phyloP scores from a whole-genome alignment of 2,888 invertebrate species.

The Drosophila macrospina region DNA sequence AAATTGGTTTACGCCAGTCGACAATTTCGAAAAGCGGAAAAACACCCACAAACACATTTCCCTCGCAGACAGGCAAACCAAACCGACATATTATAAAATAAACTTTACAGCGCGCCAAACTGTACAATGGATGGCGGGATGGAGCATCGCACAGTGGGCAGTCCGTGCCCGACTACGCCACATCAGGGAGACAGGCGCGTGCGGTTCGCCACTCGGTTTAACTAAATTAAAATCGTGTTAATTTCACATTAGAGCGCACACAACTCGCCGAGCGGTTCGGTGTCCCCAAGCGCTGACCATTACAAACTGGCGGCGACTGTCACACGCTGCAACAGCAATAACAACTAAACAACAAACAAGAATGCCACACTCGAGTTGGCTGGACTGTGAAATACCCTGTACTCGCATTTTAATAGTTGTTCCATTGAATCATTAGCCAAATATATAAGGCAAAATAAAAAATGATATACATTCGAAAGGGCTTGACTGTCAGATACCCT shows the following conservation, averaged over 20 bases:
- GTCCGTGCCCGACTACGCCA: constrained; percentile 6
- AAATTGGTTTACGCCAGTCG: constrained; percentile 64
- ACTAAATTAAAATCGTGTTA: constrained; percentile 82
- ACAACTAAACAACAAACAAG: constrained; percentile 4
- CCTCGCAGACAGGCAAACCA: constrained; percentile 37
- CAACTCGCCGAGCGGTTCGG: constrained; percentile 46
- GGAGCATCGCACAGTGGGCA: constrained; percentile 8
- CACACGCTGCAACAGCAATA: constrained; percentile 51
- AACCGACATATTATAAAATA: constrained; percentile 74
- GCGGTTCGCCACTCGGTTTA: constrained; percentile 79
- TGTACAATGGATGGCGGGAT: constrained; percentile 17
- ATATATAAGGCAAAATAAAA: background rate
- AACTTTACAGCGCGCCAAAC: constrained; percentile 50
- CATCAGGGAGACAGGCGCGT: constrained; percentile 27
- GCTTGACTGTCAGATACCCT: no score
- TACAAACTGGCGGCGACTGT: constrained; percentile 59
- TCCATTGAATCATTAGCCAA: background rate
- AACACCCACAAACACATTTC: constrained; percentile 61
- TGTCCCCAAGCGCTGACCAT: constrained; percentile 61
- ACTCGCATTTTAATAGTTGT: background rate
- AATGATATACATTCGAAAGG: no score
- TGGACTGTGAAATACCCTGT: background rate
- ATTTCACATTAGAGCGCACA: constrained; percentile 82
- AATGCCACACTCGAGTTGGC: background rate
- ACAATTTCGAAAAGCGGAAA: constrained; percentile 41